Conservation (phyloP, 2,797 vertebrate genomes). For the Setipinna tenuifilis region DNA sequence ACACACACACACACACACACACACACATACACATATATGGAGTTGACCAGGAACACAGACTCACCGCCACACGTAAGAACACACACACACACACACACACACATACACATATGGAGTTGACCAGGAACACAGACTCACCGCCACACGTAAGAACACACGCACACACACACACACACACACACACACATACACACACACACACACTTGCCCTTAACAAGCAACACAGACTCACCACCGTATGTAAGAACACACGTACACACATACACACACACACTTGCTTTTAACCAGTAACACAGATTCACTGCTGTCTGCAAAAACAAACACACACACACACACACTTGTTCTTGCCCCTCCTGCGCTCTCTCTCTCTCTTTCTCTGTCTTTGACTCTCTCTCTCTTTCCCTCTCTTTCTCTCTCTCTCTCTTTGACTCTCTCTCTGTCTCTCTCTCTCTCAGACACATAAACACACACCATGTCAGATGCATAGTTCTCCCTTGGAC, state of each 20-base stretch:
- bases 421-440: too few relatives aligned
- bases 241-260: not conserved
- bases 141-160: not conserved
- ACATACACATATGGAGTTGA: not conserved
- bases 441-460: too few relatives aligned
- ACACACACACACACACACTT: not conserved
- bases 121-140: slow-evolving; percentile 16
- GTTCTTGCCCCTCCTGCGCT: too few relatives aligned
- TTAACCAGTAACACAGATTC: too few relatives aligned
- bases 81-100: not conserved
- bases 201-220: not conserved
- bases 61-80: not conserved
- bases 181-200: not conserved
- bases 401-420: too few relatives aligned
- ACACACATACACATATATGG: not conserved
- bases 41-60: too few relatives aligned
- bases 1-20: not conserved
- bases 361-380: too few relatives aligned
- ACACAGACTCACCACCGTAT: not conserved
- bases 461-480: too few relatives aligned
- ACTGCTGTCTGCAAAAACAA: too few relatives aligned
- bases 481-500: too few relatives aligned
- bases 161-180: not conserved
- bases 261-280: not conserved
- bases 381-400: too few relatives aligned